Evolutionary conservation across 2,113 vertebrate genomes (phyloP).

Genomic region (Choloepus hoffmanni): DNA sequence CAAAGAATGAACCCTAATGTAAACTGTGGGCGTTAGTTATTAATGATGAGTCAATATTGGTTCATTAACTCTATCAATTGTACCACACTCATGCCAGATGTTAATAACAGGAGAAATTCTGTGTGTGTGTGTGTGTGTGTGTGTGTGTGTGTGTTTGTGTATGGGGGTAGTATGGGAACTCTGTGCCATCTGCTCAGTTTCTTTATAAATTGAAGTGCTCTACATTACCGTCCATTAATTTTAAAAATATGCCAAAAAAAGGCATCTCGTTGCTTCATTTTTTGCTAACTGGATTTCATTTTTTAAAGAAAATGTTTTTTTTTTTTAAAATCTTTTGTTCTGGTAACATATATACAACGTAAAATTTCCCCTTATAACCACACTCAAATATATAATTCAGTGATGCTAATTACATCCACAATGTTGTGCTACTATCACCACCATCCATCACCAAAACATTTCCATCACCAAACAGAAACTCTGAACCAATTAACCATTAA

Average conservation of each 20-base stretch:
- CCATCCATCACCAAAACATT: too few relatives aligned
- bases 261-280: not conserved
- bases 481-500: too few relatives aligned
- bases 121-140: not conserved
- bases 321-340: too few relatives aligned
- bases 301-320: too few relatives aligned
- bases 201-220: not conserved
- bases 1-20: not conserved
- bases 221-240: not conserved
- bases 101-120: not conserved
- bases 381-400: too few relatives aligned
- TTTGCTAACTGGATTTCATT: not conserved
- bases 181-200: not conserved
- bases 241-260: not conserved
- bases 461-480: too few relatives aligned
- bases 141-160: too few relatives aligned
- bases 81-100: not conserved
- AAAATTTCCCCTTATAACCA: too few relatives aligned
- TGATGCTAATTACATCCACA: too few relatives aligned
- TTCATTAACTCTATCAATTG: not conserved
- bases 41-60: not conserved
- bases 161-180: not conserved
- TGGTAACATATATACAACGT: too few relatives aligned
- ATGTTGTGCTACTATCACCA: too few relatives aligned
- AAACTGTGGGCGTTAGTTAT: not conserved